Conservation (phyloP, 2,888 invertebrate species). For the Melanargia galathea region DNA sequence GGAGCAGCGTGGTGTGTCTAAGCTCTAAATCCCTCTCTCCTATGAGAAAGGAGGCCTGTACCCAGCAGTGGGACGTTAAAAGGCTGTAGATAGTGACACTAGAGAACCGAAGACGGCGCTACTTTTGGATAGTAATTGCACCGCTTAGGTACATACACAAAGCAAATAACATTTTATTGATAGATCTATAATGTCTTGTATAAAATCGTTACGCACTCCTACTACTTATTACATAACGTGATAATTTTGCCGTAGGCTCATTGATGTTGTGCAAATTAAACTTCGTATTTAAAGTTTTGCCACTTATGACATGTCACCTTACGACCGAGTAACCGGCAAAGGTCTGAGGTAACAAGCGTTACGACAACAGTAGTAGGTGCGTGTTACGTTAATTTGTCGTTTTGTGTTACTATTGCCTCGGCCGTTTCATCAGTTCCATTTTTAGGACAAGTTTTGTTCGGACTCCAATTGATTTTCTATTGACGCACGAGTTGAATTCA, state of each 20-base stretch:
- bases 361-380: conserved; percentile 16
- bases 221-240: conserved; percentile 27
- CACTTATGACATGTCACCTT: conserved; percentile 32
- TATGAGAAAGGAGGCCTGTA: too few species aligned
- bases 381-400: conserved; percentile 23
- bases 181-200: conserved; percentile 1
- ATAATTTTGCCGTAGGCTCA: conserved; percentile 28
- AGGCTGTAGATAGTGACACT: neutral
- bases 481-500: too few species aligned
- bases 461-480: conserved; percentile 69
- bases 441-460: conserved; percentile 78
- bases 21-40: too few species aligned
- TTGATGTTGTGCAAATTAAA: conserved; percentile 32
- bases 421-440: conserved; percentile 50
- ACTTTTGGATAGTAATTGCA: neutral
- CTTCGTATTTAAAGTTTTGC: conserved; percentile 28
- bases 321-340: conserved; percentile 24
- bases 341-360: conserved; percentile 32
- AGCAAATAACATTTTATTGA: neutral
- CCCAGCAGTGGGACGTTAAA: too few species aligned
- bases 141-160: too few species aligned
- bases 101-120: neutral
- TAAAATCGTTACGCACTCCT: conserved; percentile 9
- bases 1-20: too few species aligned
- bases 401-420: conserved; percentile 27